Evolutionary conservation across 1,140 invertebrate species (phyloP).

Genomic region (Tenebrio molitor): DNA sequence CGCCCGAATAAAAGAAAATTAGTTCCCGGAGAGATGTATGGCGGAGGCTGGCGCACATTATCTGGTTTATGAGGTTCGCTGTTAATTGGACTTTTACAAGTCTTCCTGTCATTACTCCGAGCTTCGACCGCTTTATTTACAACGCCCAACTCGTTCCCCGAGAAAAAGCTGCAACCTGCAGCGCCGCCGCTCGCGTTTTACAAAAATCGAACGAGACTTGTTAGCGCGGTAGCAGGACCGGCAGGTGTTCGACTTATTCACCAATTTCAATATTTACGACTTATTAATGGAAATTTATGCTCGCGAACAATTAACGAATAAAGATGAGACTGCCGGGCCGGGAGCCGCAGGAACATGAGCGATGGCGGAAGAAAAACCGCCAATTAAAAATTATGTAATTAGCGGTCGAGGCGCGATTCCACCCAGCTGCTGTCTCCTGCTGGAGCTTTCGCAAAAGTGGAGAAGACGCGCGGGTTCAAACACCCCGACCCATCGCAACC

Average conservation of each 20-base stretch:
- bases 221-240: constrained; percentile 27
- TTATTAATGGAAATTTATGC: constrained; percentile 35
- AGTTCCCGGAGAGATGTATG: constrained; percentile 34
- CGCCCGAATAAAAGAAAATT: constrained; percentile 48
- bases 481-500: not conserved
- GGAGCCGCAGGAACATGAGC: no score
- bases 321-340: constrained; percentile 23
- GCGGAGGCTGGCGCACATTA: constrained; percentile 13
- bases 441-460: not conserved
- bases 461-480: not conserved
- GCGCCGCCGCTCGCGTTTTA: not conserved
- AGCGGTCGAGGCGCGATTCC: constrained; percentile 19
- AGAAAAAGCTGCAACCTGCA: not conserved
- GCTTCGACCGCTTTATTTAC: constrained; percentile 7
- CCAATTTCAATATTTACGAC: constrained; percentile 26
- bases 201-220: constrained; percentile 25
- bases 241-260: constrained; percentile 29
- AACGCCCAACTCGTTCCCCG: not conserved
- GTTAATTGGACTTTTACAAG: constrained; percentile 42
- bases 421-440: no score
- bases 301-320: constrained; percentile 33
- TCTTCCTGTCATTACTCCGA: constrained; percentile 12
- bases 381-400: constrained; percentile 39
- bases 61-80: constrained; percentile 40
- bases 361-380: constrained; percentile 7